A percentile compares a stretch with the other conserved stretches of the same genome.
These are phyloP conservation scores for Lepidocyrtoides sp. DNA, from an alignment of 2,888 invertebrate species.

Conservation along the genomic window DNA sequence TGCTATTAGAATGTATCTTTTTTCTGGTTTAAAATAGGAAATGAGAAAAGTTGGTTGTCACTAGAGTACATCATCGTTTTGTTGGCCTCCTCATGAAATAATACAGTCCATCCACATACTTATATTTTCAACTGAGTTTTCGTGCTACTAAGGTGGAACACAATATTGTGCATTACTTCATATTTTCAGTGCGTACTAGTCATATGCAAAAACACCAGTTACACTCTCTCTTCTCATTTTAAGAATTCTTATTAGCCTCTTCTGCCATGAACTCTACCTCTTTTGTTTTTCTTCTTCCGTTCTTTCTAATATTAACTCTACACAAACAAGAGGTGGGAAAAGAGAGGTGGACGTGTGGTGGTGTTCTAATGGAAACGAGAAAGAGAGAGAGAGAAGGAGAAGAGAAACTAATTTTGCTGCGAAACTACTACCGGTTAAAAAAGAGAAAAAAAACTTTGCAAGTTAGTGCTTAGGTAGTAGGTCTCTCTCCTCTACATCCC, in stretches of 20 bases:
- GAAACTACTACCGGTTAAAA: slow-evolving; percentile 19
- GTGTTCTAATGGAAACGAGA: not conserved
- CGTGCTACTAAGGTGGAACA: not conserved
- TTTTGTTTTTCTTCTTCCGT: not conserved
- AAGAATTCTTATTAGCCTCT: slow-evolving; percentile 39
- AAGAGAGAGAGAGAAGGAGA: not conserved
- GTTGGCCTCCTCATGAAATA: no score
- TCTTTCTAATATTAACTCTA: slow-evolving; percentile 25
- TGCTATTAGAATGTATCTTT: no score
- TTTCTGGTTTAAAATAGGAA: no score
- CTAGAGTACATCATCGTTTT: no score
- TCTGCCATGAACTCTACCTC: slow-evolving; percentile 7
- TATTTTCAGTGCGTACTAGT: not conserved
- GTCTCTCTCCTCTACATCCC: not conserved
- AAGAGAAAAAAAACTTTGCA: slow-evolving; percentile 15
- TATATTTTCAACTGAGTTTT: not conserved
- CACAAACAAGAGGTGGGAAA: slow-evolving; percentile 44
- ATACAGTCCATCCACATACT: no score
- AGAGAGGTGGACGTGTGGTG: not conserved
- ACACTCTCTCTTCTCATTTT: slow-evolving; percentile 24
- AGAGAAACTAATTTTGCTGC: slow-evolving; percentile 36
- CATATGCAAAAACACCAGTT: not conserved
- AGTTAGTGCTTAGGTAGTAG: not conserved
- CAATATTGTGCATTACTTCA: not conserved
- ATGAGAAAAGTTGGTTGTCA: no score